Base-by-base conservation (phyloP, 2,888 invertebrate genomes). In the Priapulus caudatus region DNA sequence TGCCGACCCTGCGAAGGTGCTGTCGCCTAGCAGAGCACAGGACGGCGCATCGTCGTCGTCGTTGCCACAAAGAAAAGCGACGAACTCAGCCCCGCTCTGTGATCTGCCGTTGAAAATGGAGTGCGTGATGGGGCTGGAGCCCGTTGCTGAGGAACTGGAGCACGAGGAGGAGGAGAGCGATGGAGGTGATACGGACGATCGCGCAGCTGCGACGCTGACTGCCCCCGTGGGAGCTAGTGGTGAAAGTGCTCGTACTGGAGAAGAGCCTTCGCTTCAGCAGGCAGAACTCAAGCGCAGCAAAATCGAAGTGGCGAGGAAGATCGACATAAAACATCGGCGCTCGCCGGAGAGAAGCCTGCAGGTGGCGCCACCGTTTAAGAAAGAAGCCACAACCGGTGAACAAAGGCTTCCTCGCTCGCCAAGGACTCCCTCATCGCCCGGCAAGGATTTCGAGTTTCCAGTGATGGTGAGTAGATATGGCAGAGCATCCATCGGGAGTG, bases 221-320 rank as follows among this genome's bases (percentile, higher is more conserved):
- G 33, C 10, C n/a, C n/a, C 33, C n/a, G 33, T 33, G n/a, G 33
- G 10, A 10, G 33, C 10, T 10, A 33, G 33, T 33, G 33, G 10
- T 10, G n/a, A 10, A n/a, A 10, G 10, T 10, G 33, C n/a, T 10
- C 33, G 33, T 10, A n/a, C n/a, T 33, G 10, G 33, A 33, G 33
- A 33, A 10, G 33, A 33, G n/a, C 10, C 33, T 10, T 33, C 33
- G 10, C n/a, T 33, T 10, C 33, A 33, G 33, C 33, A 10, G n/a
- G 33, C 33, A n/a, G 33, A 33, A 33, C 10, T 33, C 33, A 33
- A n/a, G n/a, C 33, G n/a, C 33, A 33, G n/a, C 33, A 33, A 33
- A n/a, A 33, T 33, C 33, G 33, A 33, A 10, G 10, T 33, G 10
- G 33, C 33, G 33, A 33, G n/a, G 33, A 33, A 33, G n/a, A n/a